These are phyloP conservation scores for Megaceryle torquata DNA, from an alignment of 2,113 vertebrate genomes.

Conservation along the genomic window DNA sequence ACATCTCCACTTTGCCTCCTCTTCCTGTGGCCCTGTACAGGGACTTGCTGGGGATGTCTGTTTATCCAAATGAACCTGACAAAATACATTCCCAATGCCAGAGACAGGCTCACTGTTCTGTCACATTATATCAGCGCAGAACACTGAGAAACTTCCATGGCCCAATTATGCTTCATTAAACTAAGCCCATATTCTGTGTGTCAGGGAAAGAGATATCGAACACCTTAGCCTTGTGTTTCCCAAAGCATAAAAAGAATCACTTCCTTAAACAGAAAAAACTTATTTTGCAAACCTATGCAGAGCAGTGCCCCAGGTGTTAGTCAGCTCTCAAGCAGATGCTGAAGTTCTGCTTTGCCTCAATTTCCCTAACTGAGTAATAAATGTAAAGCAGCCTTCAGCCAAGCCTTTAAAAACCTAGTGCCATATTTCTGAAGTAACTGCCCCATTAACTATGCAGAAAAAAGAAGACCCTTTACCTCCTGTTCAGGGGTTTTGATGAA, in stretches of 20 bases:
- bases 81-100: not conserved
- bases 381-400: not conserved
- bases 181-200: not conserved
- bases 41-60: not conserved
- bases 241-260: not conserved
- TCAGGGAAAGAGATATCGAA: not conserved
- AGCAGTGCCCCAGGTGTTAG: not conserved
- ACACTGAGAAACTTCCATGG: slow-evolving; percentile 26
- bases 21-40: not conserved
- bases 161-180: slow-evolving; percentile 69
- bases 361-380: not conserved
- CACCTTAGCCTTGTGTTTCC: not conserved
- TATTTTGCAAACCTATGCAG: not conserved
- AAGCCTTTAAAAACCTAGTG: not conserved
- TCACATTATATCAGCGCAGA: slow-evolving; percentile 19
- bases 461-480: not conserved
- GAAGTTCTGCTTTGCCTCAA: not conserved
- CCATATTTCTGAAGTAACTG: not conserved
- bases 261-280: not conserved
- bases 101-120: slow-evolving; percentile 25
- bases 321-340: not conserved
- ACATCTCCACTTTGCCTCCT: not conserved
- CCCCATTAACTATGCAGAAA: not conserved
- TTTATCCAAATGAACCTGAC: not conserved
- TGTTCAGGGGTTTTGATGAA: not conserved